Conservation (phyloP, 1,140 invertebrate genomes). For the Drosophila sproati region DNA sequence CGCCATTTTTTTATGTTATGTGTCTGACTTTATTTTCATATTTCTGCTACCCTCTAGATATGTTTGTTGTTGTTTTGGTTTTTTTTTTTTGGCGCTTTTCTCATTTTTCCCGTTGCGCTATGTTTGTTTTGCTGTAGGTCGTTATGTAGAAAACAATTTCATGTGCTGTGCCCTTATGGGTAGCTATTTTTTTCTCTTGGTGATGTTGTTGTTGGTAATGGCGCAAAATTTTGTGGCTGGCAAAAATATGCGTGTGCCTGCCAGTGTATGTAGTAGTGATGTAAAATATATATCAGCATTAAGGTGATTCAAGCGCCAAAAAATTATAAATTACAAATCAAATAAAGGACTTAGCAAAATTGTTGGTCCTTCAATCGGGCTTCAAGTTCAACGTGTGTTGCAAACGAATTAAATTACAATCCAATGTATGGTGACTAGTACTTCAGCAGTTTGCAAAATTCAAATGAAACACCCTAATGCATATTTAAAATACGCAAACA, state of each 20-base stretch:
- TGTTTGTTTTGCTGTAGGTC: conserved; percentile 60
- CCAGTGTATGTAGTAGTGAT: conserved; percentile 21
- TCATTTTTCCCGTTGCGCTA: conserved; percentile 29
- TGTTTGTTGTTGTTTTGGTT: conserved; percentile 17
- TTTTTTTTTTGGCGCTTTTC: conserved; percentile 13
- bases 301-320: conserved; percentile 9
- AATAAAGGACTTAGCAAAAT: too few relatives aligned
- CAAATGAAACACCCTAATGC: conserved; percentile 24
- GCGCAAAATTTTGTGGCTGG: conserved; percentile 71
- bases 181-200: conserved; percentile 1
- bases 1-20: conserved; percentile 41
- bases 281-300: conserved; percentile 15
- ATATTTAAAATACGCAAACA: conserved; percentile 5
- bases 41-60: not conserved
- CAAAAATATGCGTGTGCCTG: conserved; percentile 65
- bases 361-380: too few relatives aligned
- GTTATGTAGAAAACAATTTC: conserved; percentile 80
- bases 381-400: too few relatives aligned
- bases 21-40: conserved; percentile 42
- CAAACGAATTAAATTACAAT: too few relatives aligned
- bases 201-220: conserved; percentile 46
- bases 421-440: too few relatives aligned
- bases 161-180: conserved; percentile 58
- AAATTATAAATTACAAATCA: not conserved
- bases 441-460: too few relatives aligned